Evolutionary conservation across 2,888 invertebrate species (phyloP), one percentile per base, ranked within the genome.

Genomic region (Hydraecia micacea): DNA sequence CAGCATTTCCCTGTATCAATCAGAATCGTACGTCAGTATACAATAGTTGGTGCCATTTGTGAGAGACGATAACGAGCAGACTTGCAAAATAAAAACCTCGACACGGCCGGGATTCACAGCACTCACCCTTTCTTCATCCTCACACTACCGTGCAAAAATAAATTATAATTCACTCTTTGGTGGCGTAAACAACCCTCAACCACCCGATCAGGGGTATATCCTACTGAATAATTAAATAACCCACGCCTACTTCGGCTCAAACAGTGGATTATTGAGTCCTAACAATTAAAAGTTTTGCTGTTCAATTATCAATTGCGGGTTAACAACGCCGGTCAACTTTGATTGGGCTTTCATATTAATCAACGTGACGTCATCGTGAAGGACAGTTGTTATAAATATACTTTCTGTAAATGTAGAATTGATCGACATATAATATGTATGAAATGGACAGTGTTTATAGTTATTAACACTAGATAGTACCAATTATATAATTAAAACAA

Each of bases 281-380:
- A 91, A 93, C 94, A 93, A 93, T 93, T 93, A 92, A 93, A 94
- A 94, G 91, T 94, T 94, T 90, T 87, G 86, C 81, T 90, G 92
- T 93, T 93, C 91, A 92, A 93, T 93, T 94, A 93, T 92, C 93
- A 94, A 94, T 93, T 93, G 92, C 91, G 92, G 91, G 91, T 93
- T 92, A 92, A 92, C 91, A 91, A 91, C 89, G 90, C 90, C 86
- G 81, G 91, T 90, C 91, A 91, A 82, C 84, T 89, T 78, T 91
- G 92, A 94, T 94, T 93, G 91, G 91, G 91, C 88, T 91, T 92
- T 91, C 90, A 91, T 91, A 91, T 91, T 92, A 91, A 94, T 93
- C 91, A 93, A 92, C 87, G 87, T 91, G 90, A 90, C 85, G 85
- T 85, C 82, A 90, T 88, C 82, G 52, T 73, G 39, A 49, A 39